Base-by-base conservation (phyloP, 37 sponge, comb jelly and placozoan species). In the Hormiphora californensis region DNA sequence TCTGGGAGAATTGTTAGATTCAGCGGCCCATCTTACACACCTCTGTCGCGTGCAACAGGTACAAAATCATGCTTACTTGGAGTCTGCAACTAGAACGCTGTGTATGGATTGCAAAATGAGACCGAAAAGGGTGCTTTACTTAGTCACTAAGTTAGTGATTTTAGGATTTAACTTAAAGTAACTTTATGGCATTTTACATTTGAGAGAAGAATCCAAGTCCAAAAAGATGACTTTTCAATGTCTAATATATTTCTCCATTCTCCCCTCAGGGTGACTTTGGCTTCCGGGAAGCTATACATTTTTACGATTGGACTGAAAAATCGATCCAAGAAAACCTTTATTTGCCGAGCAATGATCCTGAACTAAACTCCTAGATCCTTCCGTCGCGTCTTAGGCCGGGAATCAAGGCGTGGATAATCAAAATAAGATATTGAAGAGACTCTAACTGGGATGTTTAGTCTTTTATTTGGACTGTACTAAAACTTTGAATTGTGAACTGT, bases 201-300 rank as follows among this genome's bases (percentile, higher is more conserved):
- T 49, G 53, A 17, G 53, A 9, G 12, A 49, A 49, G 15, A 17
- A 15, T 17, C 15, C 53, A 49, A 49, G 15, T 49, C 15, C 15
- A 19, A 28, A 57, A 57, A 57, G 30, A 28, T 57, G 27, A 57
- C n/a, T 2, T 65, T 65, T 65, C 67, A n/a, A n/a, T n/a, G n/a
- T n/a, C n/a, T n/a, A n/a, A n/a, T n/a, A n/a, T n/a, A n/a, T n/a
- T n/a, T n/a, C n/a, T n/a, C n/a, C n/a, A n/a, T n/a, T n/a, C n/a
- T n/a, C n/a, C n/a, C n/a, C n/a, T 4, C 61, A 65, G 67, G 67
- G 67, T 28, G 67, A 65, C 28, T 65, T 65, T 33, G 67, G 67
- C 38, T 65, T 65, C 67, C 32, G 28, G 67, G 67, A 65, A 32
- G 67, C 67, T 19, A 15, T 65, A 2, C 67, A 65, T 33, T 17